phyloP scores from a whole-genome alignment of 2,113 vertebrate species.

The Lepisosteus osseus region DNA sequence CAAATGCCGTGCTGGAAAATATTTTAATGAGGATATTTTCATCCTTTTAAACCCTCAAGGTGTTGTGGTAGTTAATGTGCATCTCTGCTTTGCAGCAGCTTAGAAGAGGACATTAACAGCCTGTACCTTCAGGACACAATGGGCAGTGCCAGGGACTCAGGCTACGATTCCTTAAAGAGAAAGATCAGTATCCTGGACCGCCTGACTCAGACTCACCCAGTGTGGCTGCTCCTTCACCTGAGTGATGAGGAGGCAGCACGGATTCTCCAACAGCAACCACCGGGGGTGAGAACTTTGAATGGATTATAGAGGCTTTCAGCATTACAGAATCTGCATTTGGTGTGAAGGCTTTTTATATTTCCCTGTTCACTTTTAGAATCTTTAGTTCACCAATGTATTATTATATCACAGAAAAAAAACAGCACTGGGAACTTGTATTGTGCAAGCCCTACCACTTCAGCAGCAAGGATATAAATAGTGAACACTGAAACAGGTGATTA shows the following conservation, averaged over 20 bases:
- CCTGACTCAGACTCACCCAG: constrained; percentile 80
- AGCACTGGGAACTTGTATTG: too few relatives aligned
- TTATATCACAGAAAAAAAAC: too few relatives aligned
- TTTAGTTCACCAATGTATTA: too few relatives aligned
- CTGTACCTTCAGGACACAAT: constrained; percentile 60
- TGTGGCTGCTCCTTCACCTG: constrained; percentile 84
- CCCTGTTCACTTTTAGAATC: too few relatives aligned
- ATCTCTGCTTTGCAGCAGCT: constrained; percentile 52
- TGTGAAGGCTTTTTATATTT: too few relatives aligned
- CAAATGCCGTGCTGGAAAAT: not conserved
- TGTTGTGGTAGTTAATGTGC: not conserved
- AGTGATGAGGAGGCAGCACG: constrained; percentile 70
- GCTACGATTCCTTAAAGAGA: constrained; percentile 79
- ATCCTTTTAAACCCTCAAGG: not conserved
- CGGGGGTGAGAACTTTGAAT: constrained; percentile 71
- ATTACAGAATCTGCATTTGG: too few relatives aligned
- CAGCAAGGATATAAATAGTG: too few relatives aligned
- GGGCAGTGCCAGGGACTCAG: constrained; percentile 74
- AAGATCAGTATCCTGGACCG: constrained; percentile 86
- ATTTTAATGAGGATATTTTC: not conserved
- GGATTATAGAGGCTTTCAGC: too few relatives aligned
- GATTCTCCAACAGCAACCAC: constrained; percentile 75
- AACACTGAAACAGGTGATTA: too few relatives aligned
- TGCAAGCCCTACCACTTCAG: too few relatives aligned
- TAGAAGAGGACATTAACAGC: constrained; percentile 72